Conservation (phyloP, 2,797 vertebrate genomes). For the Erethizon dorsatum region DNA sequence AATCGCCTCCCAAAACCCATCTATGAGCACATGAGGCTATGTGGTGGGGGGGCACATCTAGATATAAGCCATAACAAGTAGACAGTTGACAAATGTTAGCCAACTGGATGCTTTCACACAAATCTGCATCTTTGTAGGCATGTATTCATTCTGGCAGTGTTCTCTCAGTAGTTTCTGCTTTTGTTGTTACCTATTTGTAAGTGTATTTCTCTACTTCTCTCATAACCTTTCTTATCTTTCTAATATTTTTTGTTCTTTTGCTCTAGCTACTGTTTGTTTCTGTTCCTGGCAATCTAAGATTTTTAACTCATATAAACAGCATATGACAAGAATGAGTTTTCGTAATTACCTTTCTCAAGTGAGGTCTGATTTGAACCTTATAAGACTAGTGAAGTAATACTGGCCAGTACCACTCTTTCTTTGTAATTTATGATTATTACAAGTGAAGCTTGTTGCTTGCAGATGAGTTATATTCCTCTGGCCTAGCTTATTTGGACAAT, state of each 20-base stretch:
- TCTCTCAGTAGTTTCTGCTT: neutral
- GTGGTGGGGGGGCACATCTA: neutral
- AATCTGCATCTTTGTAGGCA: neutral
- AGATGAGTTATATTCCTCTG: neutral
- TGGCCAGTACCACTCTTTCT: neutral
- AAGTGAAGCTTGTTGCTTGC: neutral
- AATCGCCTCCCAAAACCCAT: neutral
- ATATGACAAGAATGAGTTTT: neutral
- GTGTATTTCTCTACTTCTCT: neutral
- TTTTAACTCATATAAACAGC: neutral
- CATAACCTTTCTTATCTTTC: neutral
- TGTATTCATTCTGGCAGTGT: neutral
- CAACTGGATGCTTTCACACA: neutral
- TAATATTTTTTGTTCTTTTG: neutral
- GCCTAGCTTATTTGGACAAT: neutral
- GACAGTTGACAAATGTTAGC: neutral
- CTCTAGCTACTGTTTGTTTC: neutral
- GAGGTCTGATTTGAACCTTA: neutral
- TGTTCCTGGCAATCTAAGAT: neutral
- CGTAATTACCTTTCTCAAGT: constrained; percentile 5
- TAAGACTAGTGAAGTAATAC: neutral
- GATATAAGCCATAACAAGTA: neutral
- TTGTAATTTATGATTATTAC: neutral
- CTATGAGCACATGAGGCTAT: neutral
- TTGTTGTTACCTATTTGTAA: neutral